Percentiles rank a stretch among this genome's conserved stretches.
These are phyloP conservation scores for Salmo trutta DNA, from an alignment of 2,797 vertebrate genomes.

Conservation along the genomic window DNA sequence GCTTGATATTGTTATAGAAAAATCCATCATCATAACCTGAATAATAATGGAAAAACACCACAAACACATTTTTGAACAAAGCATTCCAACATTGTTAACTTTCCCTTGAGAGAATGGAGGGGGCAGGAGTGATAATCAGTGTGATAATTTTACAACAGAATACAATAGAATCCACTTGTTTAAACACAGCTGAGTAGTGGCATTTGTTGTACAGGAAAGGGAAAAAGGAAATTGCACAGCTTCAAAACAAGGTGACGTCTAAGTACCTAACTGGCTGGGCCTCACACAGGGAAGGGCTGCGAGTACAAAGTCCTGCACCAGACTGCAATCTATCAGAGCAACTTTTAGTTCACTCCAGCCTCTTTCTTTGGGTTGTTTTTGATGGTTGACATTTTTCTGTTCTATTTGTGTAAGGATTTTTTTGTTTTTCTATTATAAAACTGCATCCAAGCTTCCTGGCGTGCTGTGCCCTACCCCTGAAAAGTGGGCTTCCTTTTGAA, in stretches of 20 bases:
- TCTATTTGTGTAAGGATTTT: not conserved
- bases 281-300: constrained; percentile 10
- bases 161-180: constrained; percentile 39
- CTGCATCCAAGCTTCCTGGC: constrained; percentile 7
- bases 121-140: not conserved
- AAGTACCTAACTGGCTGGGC: constrained; percentile 24
- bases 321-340: not conserved
- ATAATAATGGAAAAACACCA: not conserved
- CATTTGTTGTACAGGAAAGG: constrained; percentile 61
- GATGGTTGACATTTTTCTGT: not conserved
- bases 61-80: constrained; percentile 39
- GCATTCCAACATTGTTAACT: constrained; percentile 54
- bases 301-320: constrained; percentile 11
- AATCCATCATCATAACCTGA: not conserved
- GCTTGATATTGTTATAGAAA: not conserved
- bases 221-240: constrained; percentile 45
- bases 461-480: constrained; percentile 21
- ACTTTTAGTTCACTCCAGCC: not conserved
- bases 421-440: constrained; percentile 37
- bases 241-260: constrained; percentile 65
- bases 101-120: constrained; percentile 45
- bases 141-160: constrained; percentile 41
- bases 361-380: not conserved
- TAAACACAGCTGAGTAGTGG: constrained; percentile 38
- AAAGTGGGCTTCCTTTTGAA: constrained; percentile 17